Evolutionary conservation across 2,888 invertebrate genomes (phyloP).

Genomic region (Fabriciana adippe): DNA sequence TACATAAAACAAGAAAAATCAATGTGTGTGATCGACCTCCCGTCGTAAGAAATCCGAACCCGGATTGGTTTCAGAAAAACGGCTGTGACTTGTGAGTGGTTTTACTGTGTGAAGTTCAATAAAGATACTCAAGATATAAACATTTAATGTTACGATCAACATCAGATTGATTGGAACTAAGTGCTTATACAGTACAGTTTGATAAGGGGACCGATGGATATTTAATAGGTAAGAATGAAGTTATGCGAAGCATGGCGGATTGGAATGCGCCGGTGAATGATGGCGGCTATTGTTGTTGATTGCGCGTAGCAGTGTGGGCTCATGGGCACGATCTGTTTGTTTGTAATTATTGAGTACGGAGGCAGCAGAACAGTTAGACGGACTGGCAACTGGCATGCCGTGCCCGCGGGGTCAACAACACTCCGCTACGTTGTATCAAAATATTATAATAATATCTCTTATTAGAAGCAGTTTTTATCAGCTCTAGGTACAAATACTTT

Average conservation of each 20-base stretch:
- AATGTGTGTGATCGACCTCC: slow-evolving; percentile 44
- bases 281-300: slow-evolving; percentile 46
- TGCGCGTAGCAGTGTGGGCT: slow-evolving; percentile 38
- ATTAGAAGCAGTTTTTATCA: slow-evolving; percentile 20
- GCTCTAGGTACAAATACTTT: background rate
- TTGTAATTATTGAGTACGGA: slow-evolving; percentile 27
- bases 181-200: slow-evolving; percentile 24
- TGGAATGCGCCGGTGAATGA: slow-evolving; percentile 53
- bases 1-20: slow-evolving; percentile 12
- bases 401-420: slow-evolving; percentile 44
- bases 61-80: slow-evolving; percentile 49
- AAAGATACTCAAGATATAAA: slow-evolving; percentile 22
- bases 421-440: slow-evolving; percentile 24
- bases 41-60: slow-evolving; percentile 46
- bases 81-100: slow-evolving; percentile 48
- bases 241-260: slow-evolving; percentile 45
- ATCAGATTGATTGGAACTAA: slow-evolving; percentile 29
- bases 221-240: slow-evolving; percentile 61
- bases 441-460: slow-evolving; percentile 18
- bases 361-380: slow-evolving; percentile 31
- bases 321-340: slow-evolving; percentile 24
- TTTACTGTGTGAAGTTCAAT: slow-evolving; percentile 30
- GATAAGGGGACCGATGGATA: slow-evolving; percentile 58
- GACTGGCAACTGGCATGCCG: slow-evolving; percentile 26
- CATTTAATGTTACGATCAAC: slow-evolving; percentile 21